Evolutionary conservation across 2,113 vertebrate species (phyloP).

Genomic region (Labeo rohita): DNA sequence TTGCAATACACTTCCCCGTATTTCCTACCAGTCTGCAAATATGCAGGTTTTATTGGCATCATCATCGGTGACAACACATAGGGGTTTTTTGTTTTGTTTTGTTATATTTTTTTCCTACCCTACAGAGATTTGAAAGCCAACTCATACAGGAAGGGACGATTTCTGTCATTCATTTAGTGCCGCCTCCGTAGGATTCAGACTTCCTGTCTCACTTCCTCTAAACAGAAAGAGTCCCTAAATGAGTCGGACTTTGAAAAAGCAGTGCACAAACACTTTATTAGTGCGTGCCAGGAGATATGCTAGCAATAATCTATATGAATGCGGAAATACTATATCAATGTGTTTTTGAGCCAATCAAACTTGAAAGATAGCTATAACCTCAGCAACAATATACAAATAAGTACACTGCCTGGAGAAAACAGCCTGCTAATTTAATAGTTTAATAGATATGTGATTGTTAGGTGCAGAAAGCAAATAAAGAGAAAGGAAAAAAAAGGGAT

Average conservation of each 20-base stretch:
- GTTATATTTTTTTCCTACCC: constrained; percentile 4
- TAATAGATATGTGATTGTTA: background rate
- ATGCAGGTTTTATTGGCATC: constrained; percentile 26
- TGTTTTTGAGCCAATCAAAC: background rate
- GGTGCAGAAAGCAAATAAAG: background rate
- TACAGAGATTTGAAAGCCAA: constrained; percentile 44
- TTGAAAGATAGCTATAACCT: background rate
- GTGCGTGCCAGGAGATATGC: background rate
- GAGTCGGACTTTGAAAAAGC: background rate
- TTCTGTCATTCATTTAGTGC: constrained; percentile 52
- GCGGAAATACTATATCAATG: background rate
- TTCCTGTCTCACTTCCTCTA: constrained; percentile 67
- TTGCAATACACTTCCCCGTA: constrained; percentile 44
- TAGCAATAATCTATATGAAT: background rate
- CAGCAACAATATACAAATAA: background rate
- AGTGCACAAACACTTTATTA: background rate
- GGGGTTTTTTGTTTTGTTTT: constrained; percentile 8
- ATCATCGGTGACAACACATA: constrained; percentile 39
- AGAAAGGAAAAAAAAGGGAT: background rate
- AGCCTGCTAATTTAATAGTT: background rate
- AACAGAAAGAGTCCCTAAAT: constrained; percentile 34
- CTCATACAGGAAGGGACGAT: constrained; percentile 49
- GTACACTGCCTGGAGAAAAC: background rate
- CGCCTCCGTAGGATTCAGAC: constrained; percentile 50
- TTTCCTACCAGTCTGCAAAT: constrained; percentile 18